phyloP scores from a whole-genome alignment of 2,797 vertebrate species.

The Sebastes cheni region DNA sequence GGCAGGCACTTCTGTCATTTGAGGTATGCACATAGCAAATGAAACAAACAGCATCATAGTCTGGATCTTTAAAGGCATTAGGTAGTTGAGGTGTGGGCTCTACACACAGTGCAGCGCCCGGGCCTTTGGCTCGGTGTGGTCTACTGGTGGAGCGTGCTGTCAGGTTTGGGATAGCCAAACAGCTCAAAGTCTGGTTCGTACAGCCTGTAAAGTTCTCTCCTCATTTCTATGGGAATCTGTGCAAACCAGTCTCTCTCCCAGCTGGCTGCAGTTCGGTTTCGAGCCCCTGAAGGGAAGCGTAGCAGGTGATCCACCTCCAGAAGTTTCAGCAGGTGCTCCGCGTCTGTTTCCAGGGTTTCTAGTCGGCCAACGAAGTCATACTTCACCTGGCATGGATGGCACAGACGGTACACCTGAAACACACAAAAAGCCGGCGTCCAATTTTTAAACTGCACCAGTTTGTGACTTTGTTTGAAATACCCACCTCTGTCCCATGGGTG shows the following conservation, averaged over 20 bases:
- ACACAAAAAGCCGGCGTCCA: not conserved
- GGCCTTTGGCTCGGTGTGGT: conserved; percentile 26
- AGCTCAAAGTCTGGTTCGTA: conserved; percentile 94
- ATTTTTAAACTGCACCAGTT: not conserved
- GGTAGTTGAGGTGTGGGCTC: conserved; percentile 35
- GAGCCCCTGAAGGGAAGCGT: conserved; percentile 89
- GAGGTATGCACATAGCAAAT: conserved; percentile 55
- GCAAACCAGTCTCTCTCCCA: conserved; percentile 95
- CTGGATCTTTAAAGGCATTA: conserved; percentile 42
- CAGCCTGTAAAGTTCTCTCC: conserved; percentile 91
- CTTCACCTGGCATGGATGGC: conserved; percentile 97
- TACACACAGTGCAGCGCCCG: conserved; percentile 41
- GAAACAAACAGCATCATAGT: conserved; percentile 38
- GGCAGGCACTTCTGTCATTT: conserved; percentile 65
- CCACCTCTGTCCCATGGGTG: not conserved
- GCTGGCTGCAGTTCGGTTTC: conserved; percentile 90
- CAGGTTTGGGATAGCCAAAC: conserved; percentile 94
- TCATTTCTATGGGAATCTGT: conserved; percentile 86
- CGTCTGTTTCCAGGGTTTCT: conserved; percentile 92
- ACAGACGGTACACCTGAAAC: conserved; percentile 84
- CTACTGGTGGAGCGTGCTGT: conserved; percentile 68
- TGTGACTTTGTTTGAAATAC: not conserved
- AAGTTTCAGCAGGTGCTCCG: conserved; percentile 87
- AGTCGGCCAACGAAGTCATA: conserved; percentile 95
- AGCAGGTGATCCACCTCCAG: conserved; percentile 89